Conservation (phyloP, 2,113 vertebrate species). For the Erinaceus europaeus region DNA sequence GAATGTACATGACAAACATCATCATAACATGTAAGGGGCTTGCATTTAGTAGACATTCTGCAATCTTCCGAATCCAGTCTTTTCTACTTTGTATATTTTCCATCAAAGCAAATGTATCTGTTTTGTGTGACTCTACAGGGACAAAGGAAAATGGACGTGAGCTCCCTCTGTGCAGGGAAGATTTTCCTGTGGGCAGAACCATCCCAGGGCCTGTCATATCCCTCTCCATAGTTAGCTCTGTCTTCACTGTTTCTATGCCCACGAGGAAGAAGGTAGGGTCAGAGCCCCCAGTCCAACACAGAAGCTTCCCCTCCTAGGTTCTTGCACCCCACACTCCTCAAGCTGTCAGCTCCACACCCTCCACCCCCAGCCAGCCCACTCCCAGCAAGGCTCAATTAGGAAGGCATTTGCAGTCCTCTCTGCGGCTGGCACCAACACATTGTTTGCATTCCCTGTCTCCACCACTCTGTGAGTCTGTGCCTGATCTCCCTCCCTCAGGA, state of each 20-base stretch:
- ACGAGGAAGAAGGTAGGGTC: neutral
- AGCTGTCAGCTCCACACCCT: neutral
- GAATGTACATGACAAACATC: too few species aligned
- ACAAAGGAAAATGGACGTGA: neutral
- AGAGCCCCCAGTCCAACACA: neutral
- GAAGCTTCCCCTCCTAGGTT: neutral
- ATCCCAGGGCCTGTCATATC: too few species aligned
- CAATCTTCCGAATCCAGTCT: neutral
- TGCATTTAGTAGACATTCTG: too few species aligned
- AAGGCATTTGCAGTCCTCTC: slow-evolving; percentile 62
- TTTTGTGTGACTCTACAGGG: neutral
- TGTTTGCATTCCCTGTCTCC: slow-evolving; percentile 64
- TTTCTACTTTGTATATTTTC: neutral
- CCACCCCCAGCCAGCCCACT: neutral
- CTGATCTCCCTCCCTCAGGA: neutral
- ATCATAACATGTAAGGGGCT: too few species aligned
- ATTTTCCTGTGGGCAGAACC: neutral
- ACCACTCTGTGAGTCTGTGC: neutral
- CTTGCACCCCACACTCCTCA: neutral
- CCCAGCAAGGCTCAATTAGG: slow-evolving; percentile 39
- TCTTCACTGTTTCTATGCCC: too few species aligned
- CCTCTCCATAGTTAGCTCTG: neutral
- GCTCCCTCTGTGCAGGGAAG: neutral
- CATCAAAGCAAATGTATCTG: neutral
- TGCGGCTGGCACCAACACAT: slow-evolving; percentile 61